A percentile compares a stretch with the other conserved stretches of the same genome.
Conservation (phyloP, 2,113 vertebrate species). For the Malurus cyaneus region DNA sequence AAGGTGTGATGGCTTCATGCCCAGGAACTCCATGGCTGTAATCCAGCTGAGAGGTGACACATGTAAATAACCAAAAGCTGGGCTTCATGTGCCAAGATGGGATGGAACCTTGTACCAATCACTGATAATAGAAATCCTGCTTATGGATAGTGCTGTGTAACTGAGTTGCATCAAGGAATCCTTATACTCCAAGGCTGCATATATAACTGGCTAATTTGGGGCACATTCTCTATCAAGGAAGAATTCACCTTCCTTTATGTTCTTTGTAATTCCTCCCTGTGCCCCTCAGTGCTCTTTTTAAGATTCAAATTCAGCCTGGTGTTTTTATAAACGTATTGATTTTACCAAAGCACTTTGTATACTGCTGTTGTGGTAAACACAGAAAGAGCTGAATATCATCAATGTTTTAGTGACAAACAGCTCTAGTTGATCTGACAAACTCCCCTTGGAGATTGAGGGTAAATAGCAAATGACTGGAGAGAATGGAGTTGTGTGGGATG, state of each 20-base stretch:
- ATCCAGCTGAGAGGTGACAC: constrained; percentile 54
- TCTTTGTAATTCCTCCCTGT: neutral
- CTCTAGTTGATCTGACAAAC: neutral
- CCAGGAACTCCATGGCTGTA: constrained; percentile 41
- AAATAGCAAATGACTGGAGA: neutral
- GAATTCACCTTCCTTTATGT: neutral
- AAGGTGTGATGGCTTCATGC: constrained; percentile 57
- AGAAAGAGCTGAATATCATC: neutral
- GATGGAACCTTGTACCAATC: neutral
- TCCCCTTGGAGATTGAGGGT: neutral
- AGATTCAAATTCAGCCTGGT: neutral
- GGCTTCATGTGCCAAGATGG: constrained; percentile 22
- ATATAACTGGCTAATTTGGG: neutral
- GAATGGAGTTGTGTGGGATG: neutral
- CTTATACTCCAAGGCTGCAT: neutral
- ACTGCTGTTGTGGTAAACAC: neutral
- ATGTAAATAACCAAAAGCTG: constrained; percentile 52
- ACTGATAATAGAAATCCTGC: neutral
- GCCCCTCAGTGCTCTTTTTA: neutral
- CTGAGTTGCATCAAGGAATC: neutral
- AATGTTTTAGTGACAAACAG: neutral
- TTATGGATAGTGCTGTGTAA: neutral
- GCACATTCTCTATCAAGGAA: neutral
- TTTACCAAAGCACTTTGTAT: neutral
- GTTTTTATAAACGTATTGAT: neutral